These are phyloP conservation scores for Tetragonula clypearis DNA, from an alignment of 1,140 invertebrate genomes.

Conservation along the genomic window DNA sequence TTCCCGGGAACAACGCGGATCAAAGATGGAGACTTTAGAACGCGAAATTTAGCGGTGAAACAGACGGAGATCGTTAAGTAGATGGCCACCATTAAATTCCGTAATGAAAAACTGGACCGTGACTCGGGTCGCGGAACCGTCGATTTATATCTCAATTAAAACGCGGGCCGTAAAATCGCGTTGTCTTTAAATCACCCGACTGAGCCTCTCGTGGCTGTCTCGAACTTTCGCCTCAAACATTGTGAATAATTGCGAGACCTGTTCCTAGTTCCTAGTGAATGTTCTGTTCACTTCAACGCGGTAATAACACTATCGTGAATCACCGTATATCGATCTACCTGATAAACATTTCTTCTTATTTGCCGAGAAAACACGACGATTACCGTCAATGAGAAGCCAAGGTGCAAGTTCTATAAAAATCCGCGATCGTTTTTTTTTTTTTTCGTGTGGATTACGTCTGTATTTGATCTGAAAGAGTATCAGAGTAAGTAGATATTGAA, in stretches of 20 bases:
- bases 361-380: background rate
- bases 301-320: background rate
- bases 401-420: background rate
- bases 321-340: background rate
- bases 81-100: constrained; percentile 26
- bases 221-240: background rate
- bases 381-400: background rate
- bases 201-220: constrained; percentile 6
- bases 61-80: constrained; percentile 9
- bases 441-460: background rate
- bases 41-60: background rate
- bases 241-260: background rate
- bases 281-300: background rate
- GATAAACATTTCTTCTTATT: background rate
- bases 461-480: background rate
- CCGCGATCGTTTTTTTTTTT: no score
- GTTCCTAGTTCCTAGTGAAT: background rate
- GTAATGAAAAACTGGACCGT: constrained; percentile 58
- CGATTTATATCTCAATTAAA: constrained; percentile 63
- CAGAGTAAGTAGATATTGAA: no score
- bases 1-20: background rate
- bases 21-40: constrained; percentile 25
- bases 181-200: constrained; percentile 22
- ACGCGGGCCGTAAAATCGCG: background rate
- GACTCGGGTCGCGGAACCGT: constrained; percentile 6